Conservation (phyloP, 2,888 invertebrate species). For the Melolontha melolontha region DNA sequence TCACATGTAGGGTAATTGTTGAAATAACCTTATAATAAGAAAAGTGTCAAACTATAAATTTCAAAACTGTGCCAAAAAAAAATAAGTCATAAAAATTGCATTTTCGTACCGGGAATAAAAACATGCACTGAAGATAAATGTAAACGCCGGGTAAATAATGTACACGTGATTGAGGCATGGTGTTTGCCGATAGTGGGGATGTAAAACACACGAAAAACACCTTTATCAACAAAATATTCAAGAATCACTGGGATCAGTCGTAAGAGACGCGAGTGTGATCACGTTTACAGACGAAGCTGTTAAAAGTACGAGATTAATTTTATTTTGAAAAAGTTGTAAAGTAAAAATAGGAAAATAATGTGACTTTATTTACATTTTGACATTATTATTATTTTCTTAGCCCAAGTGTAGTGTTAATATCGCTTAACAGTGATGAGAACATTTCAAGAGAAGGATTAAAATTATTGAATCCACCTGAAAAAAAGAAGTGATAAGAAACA, state of each 20-base stretch:
- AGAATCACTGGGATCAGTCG: slow-evolving; percentile 49
- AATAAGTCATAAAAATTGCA: slow-evolving; percentile 2
- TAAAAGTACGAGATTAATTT: slow-evolving; percentile 17
- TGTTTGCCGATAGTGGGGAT: slow-evolving; percentile 48
- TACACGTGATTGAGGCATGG: slow-evolving; percentile 64
- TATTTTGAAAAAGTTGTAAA: slow-evolving; percentile 9
- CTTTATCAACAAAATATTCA: slow-evolving; percentile 56
- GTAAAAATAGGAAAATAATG: slow-evolving; percentile 36
- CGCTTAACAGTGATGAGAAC: slow-evolving; percentile 40
- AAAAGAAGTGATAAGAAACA: slow-evolving; percentile 15
- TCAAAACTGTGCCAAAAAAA: slow-evolving; percentile 2
- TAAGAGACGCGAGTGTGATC: slow-evolving; percentile 55
- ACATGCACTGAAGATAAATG: slow-evolving; percentile 5
- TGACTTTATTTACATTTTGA: slow-evolving; percentile 39
- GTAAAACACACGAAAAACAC: slow-evolving; percentile 56
- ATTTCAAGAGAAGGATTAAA: slow-evolving; percentile 20
- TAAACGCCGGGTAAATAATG: slow-evolving; percentile 53
- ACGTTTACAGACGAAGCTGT: slow-evolving; percentile 50
- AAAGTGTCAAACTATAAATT: slow-evolving; percentile 3
- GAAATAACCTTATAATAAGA: neutral
- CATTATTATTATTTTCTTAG: slow-evolving; percentile 25
- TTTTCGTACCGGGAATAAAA: slow-evolving; percentile 1
- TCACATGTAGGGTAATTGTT: no score
- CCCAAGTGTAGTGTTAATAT: slow-evolving; percentile 26
- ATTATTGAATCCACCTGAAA: slow-evolving; percentile 1